Evolutionary conservation across 1,140 invertebrate genomes (phyloP).

Genomic region (Drosophila grimshawi): DNA sequence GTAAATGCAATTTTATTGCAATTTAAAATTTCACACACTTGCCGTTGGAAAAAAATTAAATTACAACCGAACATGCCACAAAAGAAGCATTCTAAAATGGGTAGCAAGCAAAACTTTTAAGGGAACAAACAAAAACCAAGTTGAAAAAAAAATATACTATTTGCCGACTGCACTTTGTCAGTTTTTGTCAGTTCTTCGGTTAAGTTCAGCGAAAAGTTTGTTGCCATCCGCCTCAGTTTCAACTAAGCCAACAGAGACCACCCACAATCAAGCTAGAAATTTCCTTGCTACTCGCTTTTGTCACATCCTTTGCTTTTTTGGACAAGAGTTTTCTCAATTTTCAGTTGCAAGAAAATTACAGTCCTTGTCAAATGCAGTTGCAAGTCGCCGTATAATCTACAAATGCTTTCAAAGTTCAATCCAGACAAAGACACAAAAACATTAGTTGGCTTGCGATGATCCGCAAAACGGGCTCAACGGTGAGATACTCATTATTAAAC

Average conservation of each 20-base stretch:
- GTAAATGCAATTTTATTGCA: conserved; percentile 28
- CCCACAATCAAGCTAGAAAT: too few relatives aligned
- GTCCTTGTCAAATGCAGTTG: conserved; percentile 70
- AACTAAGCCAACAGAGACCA: background rate
- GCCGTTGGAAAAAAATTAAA: conserved; percentile 30
- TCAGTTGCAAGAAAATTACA: conserved; percentile 60
- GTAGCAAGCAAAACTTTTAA: conserved; percentile 3
- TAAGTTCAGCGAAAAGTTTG: conserved; percentile 58
- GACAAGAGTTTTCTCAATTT: conserved; percentile 37
- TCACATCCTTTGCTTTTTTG: conserved; percentile 17
- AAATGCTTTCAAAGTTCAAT: conserved; percentile 62
- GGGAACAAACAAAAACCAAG: conserved; percentile 5
- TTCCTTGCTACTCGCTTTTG: conserved; percentile 10
- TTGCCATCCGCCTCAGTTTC: conserved; percentile 11
- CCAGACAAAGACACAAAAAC: conserved; percentile 31
- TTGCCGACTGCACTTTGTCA: conserved; percentile 69
- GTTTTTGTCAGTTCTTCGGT: conserved; percentile 67
- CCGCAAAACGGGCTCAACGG: background rate
- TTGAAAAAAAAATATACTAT: conserved; percentile 38
- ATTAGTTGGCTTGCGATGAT: background rate
- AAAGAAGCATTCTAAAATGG: conserved; percentile 5
- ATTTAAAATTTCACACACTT: conserved; percentile 53
- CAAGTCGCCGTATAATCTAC: conserved; percentile 47
- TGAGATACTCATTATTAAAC: conserved; percentile 10
- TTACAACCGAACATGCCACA: conserved; percentile 34